These are phyloP conservation scores for Platynereis dumerilii DNA, from an alignment of 2,888 invertebrate species.

Conservation along the genomic window DNA sequence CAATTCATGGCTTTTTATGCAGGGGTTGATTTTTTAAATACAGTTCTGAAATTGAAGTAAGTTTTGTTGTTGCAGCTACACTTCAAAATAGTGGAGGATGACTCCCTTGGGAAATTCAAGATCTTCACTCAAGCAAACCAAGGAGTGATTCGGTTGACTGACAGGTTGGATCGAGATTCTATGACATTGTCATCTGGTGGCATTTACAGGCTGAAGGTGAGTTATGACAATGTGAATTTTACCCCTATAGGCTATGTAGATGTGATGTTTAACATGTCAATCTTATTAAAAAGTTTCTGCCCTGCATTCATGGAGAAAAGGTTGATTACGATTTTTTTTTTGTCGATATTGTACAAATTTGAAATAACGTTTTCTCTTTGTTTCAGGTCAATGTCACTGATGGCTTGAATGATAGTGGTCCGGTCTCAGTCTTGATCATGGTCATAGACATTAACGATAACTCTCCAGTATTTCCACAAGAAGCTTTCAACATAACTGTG, in stretches of 20 bases:
- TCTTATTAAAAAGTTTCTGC: too few relatives aligned
- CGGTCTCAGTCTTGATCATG: conserved; percentile 3
- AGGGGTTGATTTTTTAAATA: too few relatives aligned
- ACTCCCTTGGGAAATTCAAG: not conserved
- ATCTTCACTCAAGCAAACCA: not conserved
- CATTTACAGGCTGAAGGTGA: not conserved
- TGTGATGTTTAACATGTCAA: too few relatives aligned
- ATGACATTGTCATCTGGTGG: not conserved
- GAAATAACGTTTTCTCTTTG: conserved; percentile 3
- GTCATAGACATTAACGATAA: conserved; percentile 26
- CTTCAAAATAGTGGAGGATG: not conserved
- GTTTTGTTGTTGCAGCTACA: not conserved
- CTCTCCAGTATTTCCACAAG: conserved; percentile 12
- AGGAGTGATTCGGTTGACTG: not conserved
- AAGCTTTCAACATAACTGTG: conserved; percentile 8
- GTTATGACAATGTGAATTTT: too few relatives aligned
- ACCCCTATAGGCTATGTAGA: too few relatives aligned
- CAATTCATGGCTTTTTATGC: too few relatives aligned
- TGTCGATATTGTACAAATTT: too few relatives aligned
- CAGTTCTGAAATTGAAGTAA: too few relatives aligned
- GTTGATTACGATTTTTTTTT: too few relatives aligned
- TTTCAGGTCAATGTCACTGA: conserved; percentile 7
- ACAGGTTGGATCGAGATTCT: conserved; percentile 7
- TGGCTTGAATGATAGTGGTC: conserved; percentile 8
- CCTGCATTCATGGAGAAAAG: too few relatives aligned